Evolutionary conservation across 2,888 invertebrate genomes (phyloP).

Genomic region (Gasteruption jaculator): DNA sequence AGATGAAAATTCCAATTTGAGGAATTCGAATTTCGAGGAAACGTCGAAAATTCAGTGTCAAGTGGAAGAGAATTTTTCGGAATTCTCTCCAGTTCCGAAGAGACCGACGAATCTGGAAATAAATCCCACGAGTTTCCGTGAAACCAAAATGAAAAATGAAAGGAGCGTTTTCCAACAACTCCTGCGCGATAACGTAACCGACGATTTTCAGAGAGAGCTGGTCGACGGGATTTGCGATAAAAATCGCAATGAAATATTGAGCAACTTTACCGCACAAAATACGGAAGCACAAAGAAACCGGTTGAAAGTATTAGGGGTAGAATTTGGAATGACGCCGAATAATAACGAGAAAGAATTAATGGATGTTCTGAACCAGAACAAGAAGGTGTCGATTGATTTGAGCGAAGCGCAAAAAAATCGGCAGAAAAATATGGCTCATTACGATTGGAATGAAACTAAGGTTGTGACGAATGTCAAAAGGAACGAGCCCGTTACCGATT

Average conservation of each 20-base stretch:
- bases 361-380: slow-evolving; percentile 4
- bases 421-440: slow-evolving; percentile 39
- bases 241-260: slow-evolving; percentile 9
- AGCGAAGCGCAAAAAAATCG: slow-evolving; percentile 32
- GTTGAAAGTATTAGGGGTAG: slow-evolving; percentile 59
- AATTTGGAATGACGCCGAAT: slow-evolving; percentile 54
- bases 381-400: slow-evolving; percentile 14
- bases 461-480: too few relatives aligned
- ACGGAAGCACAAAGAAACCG: slow-evolving; percentile 62
- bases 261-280: slow-evolving; percentile 5
- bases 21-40: too few relatives aligned
- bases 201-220: slow-evolving; percentile 1
- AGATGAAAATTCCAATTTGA: slow-evolving; percentile 7
- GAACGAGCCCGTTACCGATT: slow-evolving; percentile 33
- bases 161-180: slow-evolving; percentile 18
- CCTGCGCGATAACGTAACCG: slow-evolving; percentile 15
- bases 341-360: slow-evolving; percentile 30
- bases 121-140: slow-evolving; percentile 1
- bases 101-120: too few relatives aligned
- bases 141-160: slow-evolving; percentile 22
- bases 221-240: too few relatives aligned
- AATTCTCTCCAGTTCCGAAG: too few relatives aligned
- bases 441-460: slow-evolving; percentile 39
- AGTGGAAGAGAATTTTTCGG: too few relatives aligned
- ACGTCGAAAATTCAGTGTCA: too few relatives aligned